Conservation (phyloP, 1,140 invertebrate species). For the Meloidogyne floridensis region DNA sequence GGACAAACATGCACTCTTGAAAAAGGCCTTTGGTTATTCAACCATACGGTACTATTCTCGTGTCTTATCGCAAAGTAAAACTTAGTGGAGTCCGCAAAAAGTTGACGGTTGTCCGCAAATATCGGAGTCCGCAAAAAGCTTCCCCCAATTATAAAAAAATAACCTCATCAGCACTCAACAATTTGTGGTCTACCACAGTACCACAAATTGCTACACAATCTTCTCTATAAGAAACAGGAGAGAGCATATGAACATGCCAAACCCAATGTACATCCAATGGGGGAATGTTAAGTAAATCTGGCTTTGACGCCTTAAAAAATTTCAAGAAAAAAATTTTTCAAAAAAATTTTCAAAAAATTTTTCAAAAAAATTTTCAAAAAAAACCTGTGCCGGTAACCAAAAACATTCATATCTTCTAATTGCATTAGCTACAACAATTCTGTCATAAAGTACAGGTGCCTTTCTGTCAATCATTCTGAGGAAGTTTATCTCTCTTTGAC, state of each 20-base stretch:
- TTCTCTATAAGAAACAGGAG: slow-evolving; percentile 66
- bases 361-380: slow-evolving; percentile 8
- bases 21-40: too few relatives aligned
- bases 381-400: slow-evolving; percentile 68
- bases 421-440: slow-evolving; percentile 63
- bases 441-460: slow-evolving; percentile 61
- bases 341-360: background rate
- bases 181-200: slow-evolving; percentile 65
- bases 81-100: background rate
- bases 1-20: too few relatives aligned
- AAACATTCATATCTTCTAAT: slow-evolving; percentile 68
- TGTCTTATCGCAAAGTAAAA: too few relatives aligned
- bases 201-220: slow-evolving; percentile 67
- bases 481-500: slow-evolving; percentile 61
- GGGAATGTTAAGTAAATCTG: slow-evolving; percentile 63
- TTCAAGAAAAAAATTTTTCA: background rate
- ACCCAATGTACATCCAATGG: slow-evolving; percentile 70
- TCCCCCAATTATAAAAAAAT: slow-evolving; percentile 45
- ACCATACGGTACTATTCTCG: too few relatives aligned
- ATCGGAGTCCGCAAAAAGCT: background rate
- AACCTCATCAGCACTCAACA: slow-evolving; percentile 64
- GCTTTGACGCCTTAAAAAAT: slow-evolving; percentile 59
- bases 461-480: slow-evolving; percentile 65
- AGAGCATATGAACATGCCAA: slow-evolving; percentile 68
- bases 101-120: background rate